Base-by-base conservation (phyloP, 2,888 invertebrate species). In the Chironomus riparius region DNA sequence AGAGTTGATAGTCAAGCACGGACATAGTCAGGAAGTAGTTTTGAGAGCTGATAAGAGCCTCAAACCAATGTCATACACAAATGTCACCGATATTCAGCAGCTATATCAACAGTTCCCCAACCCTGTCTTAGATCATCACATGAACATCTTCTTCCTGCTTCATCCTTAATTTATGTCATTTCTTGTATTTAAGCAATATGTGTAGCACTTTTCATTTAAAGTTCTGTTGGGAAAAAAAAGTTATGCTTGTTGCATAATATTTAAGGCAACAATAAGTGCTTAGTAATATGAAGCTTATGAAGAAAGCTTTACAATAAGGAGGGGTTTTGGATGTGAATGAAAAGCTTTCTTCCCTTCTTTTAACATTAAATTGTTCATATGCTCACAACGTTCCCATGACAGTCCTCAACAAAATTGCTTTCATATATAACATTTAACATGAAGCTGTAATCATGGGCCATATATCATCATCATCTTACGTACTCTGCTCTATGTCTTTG, bases 331-430 rank as follows among this genome's bases (percentile, higher is more conserved):
- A 5, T 56, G 56, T 15, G 56, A 56, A 56, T 15, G 56, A 56
- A 56, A 56, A 56, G n/a, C 38, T 38, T 38, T 38, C 38, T 38
- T 38, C 38, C 38, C 38, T 38, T 38, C 38, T 38, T 38, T 38
- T 38, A 38, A 38, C 38, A 38, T 38, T 38, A 38, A 38, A 38
- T 38, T 38, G 38, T 38, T 38, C 38, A 38, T 56, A 7, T 56
- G 22, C 24, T 65, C 65, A 21, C 15, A 65, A 65, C 7, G 56
- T 65, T 65, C 65, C 65, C 65, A 65, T 65, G 65, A 65, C 65
- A 65, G 65, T 65, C 65, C 65, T 65, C 65, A 65, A 65, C 65
- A 65, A 65, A 65, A 65, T 65, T 65, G 65, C 65, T 65, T 56
- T 65, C 22, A 21, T 22, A 65, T 22, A 65, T 22, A 56, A 65